These are phyloP conservation scores for Drosophila mayaguana DNA, from an alignment of 2,888 invertebrate species.

Conservation along the genomic window DNA sequence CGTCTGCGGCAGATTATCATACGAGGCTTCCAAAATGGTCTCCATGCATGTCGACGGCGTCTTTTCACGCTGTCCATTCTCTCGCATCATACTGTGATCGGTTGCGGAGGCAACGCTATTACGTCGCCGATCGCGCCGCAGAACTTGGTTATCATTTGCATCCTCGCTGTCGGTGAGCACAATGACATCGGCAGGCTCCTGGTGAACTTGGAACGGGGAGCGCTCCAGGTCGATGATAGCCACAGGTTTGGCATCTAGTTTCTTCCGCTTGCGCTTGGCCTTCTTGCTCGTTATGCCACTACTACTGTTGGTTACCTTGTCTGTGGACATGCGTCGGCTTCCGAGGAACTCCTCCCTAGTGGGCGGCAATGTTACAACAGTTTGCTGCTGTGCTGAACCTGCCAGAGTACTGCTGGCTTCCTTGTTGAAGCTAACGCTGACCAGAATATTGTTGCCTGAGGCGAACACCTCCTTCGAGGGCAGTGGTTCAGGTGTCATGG, in stretches of 20 bases:
- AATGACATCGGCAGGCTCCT: slow-evolving; percentile 92
- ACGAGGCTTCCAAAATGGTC: slow-evolving; percentile 83
- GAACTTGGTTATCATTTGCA: slow-evolving; percentile 80
- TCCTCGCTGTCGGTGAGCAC: slow-evolving; percentile 93
- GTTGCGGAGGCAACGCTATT: slow-evolving; percentile 48
- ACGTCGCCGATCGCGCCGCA: slow-evolving; percentile 58
- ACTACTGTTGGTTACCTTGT: slow-evolving; percentile 55
- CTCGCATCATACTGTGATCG: slow-evolving; percentile 62
- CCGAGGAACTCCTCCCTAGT: slow-evolving; percentile 83
- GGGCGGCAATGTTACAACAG: slow-evolving; percentile 83
- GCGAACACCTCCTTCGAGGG: slow-evolving; percentile 96
- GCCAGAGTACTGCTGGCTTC: slow-evolving; percentile 76
- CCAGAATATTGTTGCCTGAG: slow-evolving; percentile 96
- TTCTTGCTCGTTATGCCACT: slow-evolving; percentile 72
- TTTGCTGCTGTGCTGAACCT: slow-evolving; percentile 75
- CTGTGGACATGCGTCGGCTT: slow-evolving; percentile 74
- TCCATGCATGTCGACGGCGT: slow-evolving; percentile 78
- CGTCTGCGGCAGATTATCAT: slow-evolving; percentile 83
- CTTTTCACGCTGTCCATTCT: slow-evolving; percentile 76
- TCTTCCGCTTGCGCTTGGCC: slow-evolving; percentile 86
- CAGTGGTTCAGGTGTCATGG: slow-evolving; percentile 85
- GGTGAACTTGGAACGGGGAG: slow-evolving; percentile 93
- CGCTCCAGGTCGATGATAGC: slow-evolving; percentile 94
- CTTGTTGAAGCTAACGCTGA: slow-evolving; percentile 95
- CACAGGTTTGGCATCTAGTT: slow-evolving; percentile 88